A percentile compares a stretch with the other conserved stretches of the same genome.
phyloP scores from a whole-genome alignment of 2,888 invertebrate species.

The Torymus tubicola region DNA sequence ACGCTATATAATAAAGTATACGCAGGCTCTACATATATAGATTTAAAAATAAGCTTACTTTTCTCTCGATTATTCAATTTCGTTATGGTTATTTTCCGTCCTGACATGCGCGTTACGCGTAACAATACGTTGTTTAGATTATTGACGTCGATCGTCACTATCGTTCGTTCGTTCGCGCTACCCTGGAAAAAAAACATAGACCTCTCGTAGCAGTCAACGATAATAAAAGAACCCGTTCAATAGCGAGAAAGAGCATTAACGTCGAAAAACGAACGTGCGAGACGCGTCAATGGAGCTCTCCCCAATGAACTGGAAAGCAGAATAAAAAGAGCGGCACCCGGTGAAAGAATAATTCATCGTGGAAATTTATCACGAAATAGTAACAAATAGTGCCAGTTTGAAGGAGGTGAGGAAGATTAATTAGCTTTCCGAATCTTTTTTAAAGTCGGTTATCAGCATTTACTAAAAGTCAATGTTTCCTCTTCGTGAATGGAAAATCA shows the following conservation, averaged over 20 bases:
- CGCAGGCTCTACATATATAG: too few species aligned
- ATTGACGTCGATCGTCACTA: conserved; percentile 24
- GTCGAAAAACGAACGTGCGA: conserved; percentile 41
- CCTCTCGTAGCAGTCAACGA: conserved; percentile 29
- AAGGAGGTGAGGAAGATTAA: conserved; percentile 12
- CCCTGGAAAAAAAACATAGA: conserved; percentile 18
- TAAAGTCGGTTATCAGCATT: neutral
- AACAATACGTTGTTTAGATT: conserved; percentile 35
- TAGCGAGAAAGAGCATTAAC: conserved; percentile 48
- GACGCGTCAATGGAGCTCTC: conserved; percentile 40
- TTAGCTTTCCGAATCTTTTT: neutral
- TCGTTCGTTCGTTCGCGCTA: neutral
- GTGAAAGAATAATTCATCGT: conserved; percentile 41
- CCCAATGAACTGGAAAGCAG: conserved; percentile 42
- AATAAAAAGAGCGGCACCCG: conserved; percentile 28
- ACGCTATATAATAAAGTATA: too few species aligned
- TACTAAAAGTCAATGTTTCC: neutral
- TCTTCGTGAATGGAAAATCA: neutral
- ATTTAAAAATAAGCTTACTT: neutral
- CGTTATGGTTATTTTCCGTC: conserved; percentile 8
- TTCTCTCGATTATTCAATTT: conserved; percentile 14
- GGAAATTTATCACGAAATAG: conserved; percentile 44
- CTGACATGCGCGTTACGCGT: neutral
- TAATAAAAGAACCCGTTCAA: conserved; percentile 53
- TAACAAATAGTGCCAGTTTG: conserved; percentile 31